Conservation (phyloP, 2,113 vertebrate genomes). For the Hippocampus abdominalis region DNA sequence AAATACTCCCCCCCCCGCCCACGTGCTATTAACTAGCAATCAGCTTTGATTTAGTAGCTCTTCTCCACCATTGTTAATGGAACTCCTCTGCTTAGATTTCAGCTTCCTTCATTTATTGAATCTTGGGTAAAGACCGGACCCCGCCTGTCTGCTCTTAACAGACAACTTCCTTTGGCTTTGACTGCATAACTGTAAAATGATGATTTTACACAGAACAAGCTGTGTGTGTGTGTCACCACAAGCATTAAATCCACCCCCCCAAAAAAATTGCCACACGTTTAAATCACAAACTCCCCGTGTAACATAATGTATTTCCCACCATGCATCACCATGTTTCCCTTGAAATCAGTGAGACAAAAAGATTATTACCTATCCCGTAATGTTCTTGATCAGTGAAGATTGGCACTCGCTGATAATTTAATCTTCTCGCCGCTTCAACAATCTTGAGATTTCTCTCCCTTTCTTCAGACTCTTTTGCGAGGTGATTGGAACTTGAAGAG, state of each 20-base stretch:
- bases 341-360: not conserved
- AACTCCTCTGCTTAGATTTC: too few species aligned
- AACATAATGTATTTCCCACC: not conserved
- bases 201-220: not conserved
- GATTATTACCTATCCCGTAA: constrained; percentile 56
- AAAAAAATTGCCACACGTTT: not conserved
- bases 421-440: constrained; percentile 59
- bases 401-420: constrained; percentile 64
- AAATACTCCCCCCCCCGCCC: too few species aligned
- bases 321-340: constrained; percentile 13
- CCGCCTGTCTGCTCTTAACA: too few species aligned
- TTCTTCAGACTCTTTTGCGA: constrained; percentile 52
- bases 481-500: constrained; percentile 73
- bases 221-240: not conserved
- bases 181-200: not conserved
- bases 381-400: constrained; percentile 66
- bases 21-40: not conserved
- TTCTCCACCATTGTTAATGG: not conserved
- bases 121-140: too few species aligned
- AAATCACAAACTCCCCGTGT: too few species aligned
- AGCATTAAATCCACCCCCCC: not conserved
- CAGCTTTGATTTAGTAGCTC: not conserved
- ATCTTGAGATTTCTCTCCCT: constrained; percentile 62
- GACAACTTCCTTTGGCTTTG: too few species aligned
- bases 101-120: too few species aligned